Base-by-base conservation (phyloP, 2,888 invertebrate species). In the Pristionchus fissidentatus region DNA sequence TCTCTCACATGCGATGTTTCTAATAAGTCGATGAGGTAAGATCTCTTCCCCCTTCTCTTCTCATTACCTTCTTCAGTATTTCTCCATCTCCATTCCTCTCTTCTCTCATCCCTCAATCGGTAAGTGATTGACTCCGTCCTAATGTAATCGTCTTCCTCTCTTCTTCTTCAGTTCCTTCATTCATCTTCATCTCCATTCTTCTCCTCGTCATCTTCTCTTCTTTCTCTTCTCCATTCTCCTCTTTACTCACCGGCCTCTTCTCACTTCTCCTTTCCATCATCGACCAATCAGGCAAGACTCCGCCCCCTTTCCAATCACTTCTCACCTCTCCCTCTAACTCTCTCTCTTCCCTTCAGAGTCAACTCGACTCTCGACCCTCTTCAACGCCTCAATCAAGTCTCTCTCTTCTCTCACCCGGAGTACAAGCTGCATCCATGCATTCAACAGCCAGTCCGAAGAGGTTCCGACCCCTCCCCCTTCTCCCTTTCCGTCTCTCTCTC, bases 71-170 rank as follows among this genome's bases (percentile, higher is more conserved):
- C 62, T 29, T 84, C 52, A 75, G 43, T 41, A 29, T 43, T 38
- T 66, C 26, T 57, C 83, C 49, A 26, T 75, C 83, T 22, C 49
- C 60, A 22, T 55, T 43, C 80, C 60, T 52, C 77, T 81, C 77
- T 26, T 41, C 80, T 62, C 84, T 57, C 84, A 55, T 85, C 84
- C 84, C 85, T 83, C 73, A 83, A 84, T 84, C 85, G 55, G 85
- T 85, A 84, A 73, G 55, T 49, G 55, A 41, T 52, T 70, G 41
- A 43, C 70, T 70, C 70, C 70, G 3, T 66, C 66, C 38, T 55
- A 52, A 77, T 46, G 75, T 38, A 41, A 43, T 83, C 38, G 15
- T 66, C 73, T 49, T 29, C 49, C 57, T 73, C 82, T 43, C 66
- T 66, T n/a, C 29, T 22, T n/a, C 29, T 46, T 81, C 60, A 43